Evolutionary conservation across 2,113 vertebrate species (phyloP), one percentile per base, ranked within the genome.

Genomic region (Arenaria interpres): DNA sequence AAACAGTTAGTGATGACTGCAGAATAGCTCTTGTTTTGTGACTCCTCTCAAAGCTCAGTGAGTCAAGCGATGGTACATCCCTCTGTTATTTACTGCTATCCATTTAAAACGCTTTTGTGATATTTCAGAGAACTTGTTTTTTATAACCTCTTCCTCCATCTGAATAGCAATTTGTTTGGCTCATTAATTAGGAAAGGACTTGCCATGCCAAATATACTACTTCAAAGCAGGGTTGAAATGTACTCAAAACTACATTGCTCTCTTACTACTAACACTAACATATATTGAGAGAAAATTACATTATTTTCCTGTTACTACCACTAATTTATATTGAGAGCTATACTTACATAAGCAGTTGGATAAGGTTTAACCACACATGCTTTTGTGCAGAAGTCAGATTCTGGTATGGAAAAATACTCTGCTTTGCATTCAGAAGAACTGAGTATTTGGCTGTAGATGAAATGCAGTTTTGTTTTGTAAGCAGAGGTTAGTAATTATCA

Each of bases 401-500:
- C 63, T 71, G 30, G 11, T 88, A 50, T 88, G 87, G 89, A 95
- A 90, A 93, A 96, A 85, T 39, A 66, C 64, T 59, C 64, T 69
- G 14, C 59, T 96, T 95, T 72, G 57, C 73, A 88, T 88, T 85
- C 35, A 53, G 37, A 84, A 79, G 60, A 94, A 78, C 21, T 7
- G 48, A 94, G 15, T 68, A 56, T 76, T 95, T 91, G 85, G 45
- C 85, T 86, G n/a, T 33, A 93, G 92, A 89, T 91, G 87, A 93
- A 94, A 94, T 60, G 56, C 48, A 60, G 60, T 56, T 95, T 79
- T 76, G 74, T 92, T 93, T 80, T 67, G 79, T 68, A 94, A 96
- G 85, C 90, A 94, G 66, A 82, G 74, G 62, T 82, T 90, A 79
- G 84, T 89, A 95, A 95, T 94, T 74, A 95, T 54, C 41, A 81